phyloP scores from a whole-genome alignment of 2,797 vertebrate genomes.

The Nannoperca australis region DNA sequence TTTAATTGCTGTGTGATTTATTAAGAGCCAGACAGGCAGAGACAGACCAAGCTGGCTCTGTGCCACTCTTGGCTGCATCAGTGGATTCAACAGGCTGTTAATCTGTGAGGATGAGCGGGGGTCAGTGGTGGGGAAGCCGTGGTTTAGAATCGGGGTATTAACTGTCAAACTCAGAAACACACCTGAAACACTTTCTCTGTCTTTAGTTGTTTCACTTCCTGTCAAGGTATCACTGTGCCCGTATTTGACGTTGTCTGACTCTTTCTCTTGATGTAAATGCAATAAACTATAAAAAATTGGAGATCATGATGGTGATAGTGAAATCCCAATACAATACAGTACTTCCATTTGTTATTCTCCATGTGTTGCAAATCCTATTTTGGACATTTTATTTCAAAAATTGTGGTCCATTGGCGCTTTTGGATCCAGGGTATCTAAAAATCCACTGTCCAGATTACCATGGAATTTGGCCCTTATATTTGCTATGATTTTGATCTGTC shows the following conservation, averaged over 20 bases:
- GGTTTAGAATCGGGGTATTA: conserved; percentile 5
- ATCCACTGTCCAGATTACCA: background rate
- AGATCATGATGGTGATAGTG: background rate
- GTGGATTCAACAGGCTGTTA: conserved; percentile 56
- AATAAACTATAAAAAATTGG: conserved; percentile 23
- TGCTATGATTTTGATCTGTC: background rate
- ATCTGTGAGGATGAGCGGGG: conserved; percentile 64
- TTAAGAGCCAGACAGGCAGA: conserved; percentile 44
- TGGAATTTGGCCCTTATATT: background rate
- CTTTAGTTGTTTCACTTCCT: conserved; percentile 23
- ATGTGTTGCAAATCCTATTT: conserved; percentile 8
- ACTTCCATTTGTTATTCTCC: background rate
- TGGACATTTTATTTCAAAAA: background rate
- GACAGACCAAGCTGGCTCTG: conserved; percentile 38
- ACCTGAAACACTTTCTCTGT: conserved; percentile 6
- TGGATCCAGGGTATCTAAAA: background rate
- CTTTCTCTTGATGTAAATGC: conserved; percentile 24
- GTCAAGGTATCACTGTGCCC: conserved; percentile 7
- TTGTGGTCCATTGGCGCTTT: background rate
- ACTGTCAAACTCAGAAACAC: conserved; percentile 16
- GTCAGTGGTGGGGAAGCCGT: background rate
- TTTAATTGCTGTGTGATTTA: conserved; percentile 67
- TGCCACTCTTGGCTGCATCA: conserved; percentile 53
- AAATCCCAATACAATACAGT: conserved; percentile 9
- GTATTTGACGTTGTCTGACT: conserved; percentile 19